phyloP scores from a whole-genome alignment of 2,888 invertebrate species.

The Heteropelma amictum region DNA sequence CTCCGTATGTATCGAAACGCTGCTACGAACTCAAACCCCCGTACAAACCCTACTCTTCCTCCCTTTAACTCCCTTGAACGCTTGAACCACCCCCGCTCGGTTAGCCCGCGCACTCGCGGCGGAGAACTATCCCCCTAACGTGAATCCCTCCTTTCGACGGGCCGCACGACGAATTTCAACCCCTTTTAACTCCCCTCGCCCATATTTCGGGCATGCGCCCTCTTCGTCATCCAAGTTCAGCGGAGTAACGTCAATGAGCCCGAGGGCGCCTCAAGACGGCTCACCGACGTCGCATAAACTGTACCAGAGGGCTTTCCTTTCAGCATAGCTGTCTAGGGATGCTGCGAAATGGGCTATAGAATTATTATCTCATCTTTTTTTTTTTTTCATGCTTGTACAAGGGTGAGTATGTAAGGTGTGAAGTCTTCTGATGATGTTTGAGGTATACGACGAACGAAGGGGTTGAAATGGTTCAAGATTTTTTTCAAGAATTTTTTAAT shows the following conservation, averaged over 20 bases:
- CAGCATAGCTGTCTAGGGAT: background rate
- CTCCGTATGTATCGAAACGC: conserved; percentile 29
- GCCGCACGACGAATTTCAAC: conserved; percentile 31
- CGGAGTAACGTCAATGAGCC: conserved; percentile 60
- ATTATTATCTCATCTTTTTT: conserved; percentile 15
- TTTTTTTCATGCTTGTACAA: background rate
- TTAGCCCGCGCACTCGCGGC: conserved; percentile 50
- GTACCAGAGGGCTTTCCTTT: background rate
- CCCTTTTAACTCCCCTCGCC: background rate
- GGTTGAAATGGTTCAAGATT: background rate
- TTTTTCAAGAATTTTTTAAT: background rate
- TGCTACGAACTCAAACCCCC: conserved; percentile 49
- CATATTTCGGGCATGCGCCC: conserved; percentile 64
- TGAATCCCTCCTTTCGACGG: conserved; percentile 50
- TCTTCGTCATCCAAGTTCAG: conserved; percentile 57
- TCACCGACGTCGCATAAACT: background rate
- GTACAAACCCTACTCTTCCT: background rate
- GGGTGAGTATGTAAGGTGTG: background rate
- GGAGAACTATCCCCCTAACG: conserved; percentile 30
- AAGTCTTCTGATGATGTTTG: background rate
- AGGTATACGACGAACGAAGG: background rate
- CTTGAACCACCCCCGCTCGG: conserved; percentile 17
- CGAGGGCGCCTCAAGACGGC: conserved; percentile 70
- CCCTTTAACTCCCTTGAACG: background rate
- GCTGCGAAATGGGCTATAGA: conserved; percentile 23